Conservation (phyloP, 2,797 vertebrate species). For the Anabacerthia variegaticeps region DNA sequence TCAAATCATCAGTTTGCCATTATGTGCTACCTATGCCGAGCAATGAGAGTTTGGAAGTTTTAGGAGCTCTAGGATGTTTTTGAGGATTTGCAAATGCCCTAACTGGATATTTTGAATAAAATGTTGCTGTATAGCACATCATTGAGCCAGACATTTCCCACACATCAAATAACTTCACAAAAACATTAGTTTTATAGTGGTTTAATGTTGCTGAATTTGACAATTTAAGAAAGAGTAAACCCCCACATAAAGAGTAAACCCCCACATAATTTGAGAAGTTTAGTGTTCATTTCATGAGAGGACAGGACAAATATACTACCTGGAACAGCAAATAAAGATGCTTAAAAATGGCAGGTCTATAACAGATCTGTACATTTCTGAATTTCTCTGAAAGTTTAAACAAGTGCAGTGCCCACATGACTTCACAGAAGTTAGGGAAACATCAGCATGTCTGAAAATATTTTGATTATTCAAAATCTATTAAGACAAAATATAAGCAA, state of each 20-base stretch:
- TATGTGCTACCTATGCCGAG: not conserved
- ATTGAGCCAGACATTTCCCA: not conserved
- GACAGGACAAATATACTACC: not conserved
- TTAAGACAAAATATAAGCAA: not conserved
- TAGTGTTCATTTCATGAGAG: not conserved
- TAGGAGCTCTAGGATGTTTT: not conserved
- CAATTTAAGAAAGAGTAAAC: not conserved
- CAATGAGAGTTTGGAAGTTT: not conserved
- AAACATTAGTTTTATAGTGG: not conserved
- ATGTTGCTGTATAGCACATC: not conserved
- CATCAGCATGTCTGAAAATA: not conserved
- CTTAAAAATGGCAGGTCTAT: not conserved
- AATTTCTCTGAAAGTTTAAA: not conserved
- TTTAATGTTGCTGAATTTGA: not conserved
- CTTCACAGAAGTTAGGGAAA: not conserved
- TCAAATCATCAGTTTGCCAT: not conserved
- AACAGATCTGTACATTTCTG: not conserved
- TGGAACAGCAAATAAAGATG: not conserved
- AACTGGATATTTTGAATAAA: not conserved
- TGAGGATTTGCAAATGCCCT: not conserved
- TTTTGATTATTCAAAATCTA: not conserved
- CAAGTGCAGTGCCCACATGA: not conserved
- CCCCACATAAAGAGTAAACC: not conserved
- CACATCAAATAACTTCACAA: not conserved
- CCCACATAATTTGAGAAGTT: not conserved